Evolutionary conservation across 2,113 vertebrate species (phyloP), one percentile per base, ranked within the genome.

Genomic region (Lepisosteus osseus): DNA sequence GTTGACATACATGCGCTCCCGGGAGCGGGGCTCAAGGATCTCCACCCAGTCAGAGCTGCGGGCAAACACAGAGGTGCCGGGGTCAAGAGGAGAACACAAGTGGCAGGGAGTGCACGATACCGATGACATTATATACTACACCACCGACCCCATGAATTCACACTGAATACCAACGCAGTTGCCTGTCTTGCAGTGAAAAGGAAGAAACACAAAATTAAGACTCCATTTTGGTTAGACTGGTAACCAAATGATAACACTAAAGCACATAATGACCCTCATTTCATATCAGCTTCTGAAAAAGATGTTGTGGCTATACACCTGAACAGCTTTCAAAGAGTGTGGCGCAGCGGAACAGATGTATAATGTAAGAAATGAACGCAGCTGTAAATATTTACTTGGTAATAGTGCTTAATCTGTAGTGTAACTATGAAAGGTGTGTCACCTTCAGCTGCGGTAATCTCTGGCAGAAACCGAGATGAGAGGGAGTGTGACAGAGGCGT

Each of bases 41-140:
- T 96, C 94, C 86, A 96, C 94, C 95, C 95, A 96, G 80, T 96
- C 95, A 0, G 92, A 85, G 78, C 95, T 96, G 88, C 59, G 54
- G 74, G 57, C 71, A 0, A 41, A 57, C 40, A 73, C 75, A 73
- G 59, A 70, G 55, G 71, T 29, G 29, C 29, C 29, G 29, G 29
- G 0, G 79, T 59, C 40, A 15, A 14, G 5, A 8, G 62, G 76
- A 7, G 67, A n/a, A 51, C 29, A n/a, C 14, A 54, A 29, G 65
- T 61, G 73, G 40, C n/a, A 76, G 17, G 62, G 9, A 43, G 73
- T 9, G 41, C 17, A 65, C 15, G 42, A 44, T 12, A 6, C 14
- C 29, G 70, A 66, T 54, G 42, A 68, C 54, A 14, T 42, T 17
- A 57, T 44, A 11, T 69, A 29, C 29, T 29, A 29, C 29, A 29